Evolutionary conservation across 2,797 vertebrate species (phyloP), one percentile per base, ranked within the genome.

Genomic region (Danio tinwini): DNA sequence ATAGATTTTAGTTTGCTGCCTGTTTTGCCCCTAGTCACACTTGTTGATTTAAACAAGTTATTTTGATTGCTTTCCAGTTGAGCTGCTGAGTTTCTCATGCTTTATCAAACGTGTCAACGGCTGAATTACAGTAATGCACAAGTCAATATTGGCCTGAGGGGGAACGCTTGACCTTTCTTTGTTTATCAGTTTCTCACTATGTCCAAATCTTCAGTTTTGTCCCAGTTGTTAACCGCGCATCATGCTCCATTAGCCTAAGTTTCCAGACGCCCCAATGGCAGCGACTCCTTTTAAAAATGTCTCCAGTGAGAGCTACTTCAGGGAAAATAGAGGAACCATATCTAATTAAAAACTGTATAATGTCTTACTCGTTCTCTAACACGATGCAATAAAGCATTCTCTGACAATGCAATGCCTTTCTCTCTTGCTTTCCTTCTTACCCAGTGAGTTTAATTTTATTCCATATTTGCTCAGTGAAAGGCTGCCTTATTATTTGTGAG

Each of bases 301-400:
- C 79, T 74, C 65, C 58, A 44, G 64, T 14, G 53, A 75, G 52
- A 55, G 42, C 50, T 37, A 45, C 61, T 68, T 42, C 37, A 74
- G 81, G 70, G 61, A 79, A 49, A 70, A 50, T 73, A 40, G 2
- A 69, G 19, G 44, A 63, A 76, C 52, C 74, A 11, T 42, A 65
- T 74, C 73, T 82, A 76, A 74, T 82, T 80, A 82, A 74, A 82
- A 61, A 73, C 29, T 58, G 55, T 56, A 50, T 62, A 73, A 58
- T 58, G 13, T 58, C 45, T 76, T 50, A 65, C 52, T 71, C 17
- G 68, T 58, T 69, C 74, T 71, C 14, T 45, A 49, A 14, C 59
- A 37, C 56, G 45, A 7, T 58, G 75, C 53, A 50, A 71, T 76
- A 65, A 63, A 40, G 39, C 21, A 49, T 29, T 47, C 16, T 67